Percentiles rank a stretch among this genome's conserved stretches.
Evolutionary conservation across 2,888 invertebrate species (phyloP).

Genomic region (Graphium colonna): DNA sequence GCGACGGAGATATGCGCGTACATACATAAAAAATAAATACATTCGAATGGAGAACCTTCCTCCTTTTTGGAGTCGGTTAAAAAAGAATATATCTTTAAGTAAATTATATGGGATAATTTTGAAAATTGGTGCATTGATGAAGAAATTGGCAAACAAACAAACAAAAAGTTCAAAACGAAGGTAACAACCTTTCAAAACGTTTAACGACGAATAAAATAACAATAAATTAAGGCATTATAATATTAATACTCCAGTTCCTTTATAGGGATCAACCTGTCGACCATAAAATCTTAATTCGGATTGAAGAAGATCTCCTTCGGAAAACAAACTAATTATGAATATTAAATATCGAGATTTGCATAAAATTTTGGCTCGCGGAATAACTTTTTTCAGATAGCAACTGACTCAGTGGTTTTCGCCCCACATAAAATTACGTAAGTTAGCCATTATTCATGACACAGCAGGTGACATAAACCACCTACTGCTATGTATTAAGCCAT

Average conservation of each 20-base stretch:
- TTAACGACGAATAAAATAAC: constrained; percentile 20
- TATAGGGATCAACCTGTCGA: constrained; percentile 32
- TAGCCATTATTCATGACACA: neutral
- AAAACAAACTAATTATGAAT: constrained; percentile 36
- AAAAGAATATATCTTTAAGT: too few species aligned
- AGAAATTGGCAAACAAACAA: too few species aligned
- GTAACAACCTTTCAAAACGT: too few species aligned
- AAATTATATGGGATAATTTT: too few species aligned
- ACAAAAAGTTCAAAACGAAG: too few species aligned
- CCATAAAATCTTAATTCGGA: constrained; percentile 28
- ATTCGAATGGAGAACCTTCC: too few species aligned
- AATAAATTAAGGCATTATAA: constrained; percentile 12
- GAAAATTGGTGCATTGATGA: too few species aligned
- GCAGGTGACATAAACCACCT: constrained; percentile 24
- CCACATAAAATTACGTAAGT: constrained; percentile 40
- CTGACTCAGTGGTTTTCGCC: constrained; percentile 44
- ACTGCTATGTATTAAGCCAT: too few species aligned
- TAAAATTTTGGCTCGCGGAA: constrained; percentile 47
- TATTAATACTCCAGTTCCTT: constrained; percentile 6
- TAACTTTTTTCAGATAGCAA: constrained; percentile 33
- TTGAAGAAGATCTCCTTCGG: constrained; percentile 34
- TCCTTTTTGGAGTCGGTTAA: too few species aligned
- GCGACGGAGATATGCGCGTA: too few species aligned
- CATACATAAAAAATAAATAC: too few species aligned
- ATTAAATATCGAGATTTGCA: constrained; percentile 62